Percentiles rank a stretch among this genome's conserved stretches.
Conservation (phyloP, 2,888 invertebrate genomes). For the Eledona agricola region DNA sequence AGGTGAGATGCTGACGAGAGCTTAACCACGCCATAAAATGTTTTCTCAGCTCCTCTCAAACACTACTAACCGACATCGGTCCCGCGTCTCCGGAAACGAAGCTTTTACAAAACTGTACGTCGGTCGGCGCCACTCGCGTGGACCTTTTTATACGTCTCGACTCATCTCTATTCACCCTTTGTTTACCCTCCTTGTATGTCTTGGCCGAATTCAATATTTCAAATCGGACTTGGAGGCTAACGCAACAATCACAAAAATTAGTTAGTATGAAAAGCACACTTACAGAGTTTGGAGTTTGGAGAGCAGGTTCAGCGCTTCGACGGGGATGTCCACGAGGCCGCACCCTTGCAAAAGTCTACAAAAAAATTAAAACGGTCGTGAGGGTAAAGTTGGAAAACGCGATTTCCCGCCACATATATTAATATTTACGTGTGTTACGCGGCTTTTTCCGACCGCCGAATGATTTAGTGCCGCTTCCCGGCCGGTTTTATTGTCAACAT, state of each 20-base stretch:
- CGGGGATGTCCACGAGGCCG: constrained; percentile 67
- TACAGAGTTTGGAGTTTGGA: constrained; percentile 69
- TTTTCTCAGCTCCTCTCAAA: constrained; percentile 9
- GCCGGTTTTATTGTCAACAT: constrained; percentile 50
- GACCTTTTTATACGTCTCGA: constrained; percentile 22
- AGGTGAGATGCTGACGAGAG: constrained; percentile 20
- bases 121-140: constrained; percentile 29
- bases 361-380: too few relatives aligned
- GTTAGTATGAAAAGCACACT: constrained; percentile 57
- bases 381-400: too few relatives aligned
- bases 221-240: too few relatives aligned
- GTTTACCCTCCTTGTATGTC: constrained; percentile 31
- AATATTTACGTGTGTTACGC: constrained; percentile 34
- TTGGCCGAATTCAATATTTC: constrained; percentile 34
- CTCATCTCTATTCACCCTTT: constrained; percentile 38
- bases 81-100: constrained; percentile 9
- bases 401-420: constrained; percentile 27
- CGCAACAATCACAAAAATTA: constrained; percentile 4
- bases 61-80: constrained; percentile 29
- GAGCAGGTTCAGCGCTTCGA: constrained; percentile 65
- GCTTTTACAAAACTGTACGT: constrained; percentile 16
- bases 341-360: constrained; percentile 70
- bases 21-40: constrained; percentile 33
- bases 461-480: constrained; percentile 48
- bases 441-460: constrained; percentile 33